Base-by-base conservation (phyloP, 2,113 vertebrate species). In the Eptatretus burgeri region DNA sequence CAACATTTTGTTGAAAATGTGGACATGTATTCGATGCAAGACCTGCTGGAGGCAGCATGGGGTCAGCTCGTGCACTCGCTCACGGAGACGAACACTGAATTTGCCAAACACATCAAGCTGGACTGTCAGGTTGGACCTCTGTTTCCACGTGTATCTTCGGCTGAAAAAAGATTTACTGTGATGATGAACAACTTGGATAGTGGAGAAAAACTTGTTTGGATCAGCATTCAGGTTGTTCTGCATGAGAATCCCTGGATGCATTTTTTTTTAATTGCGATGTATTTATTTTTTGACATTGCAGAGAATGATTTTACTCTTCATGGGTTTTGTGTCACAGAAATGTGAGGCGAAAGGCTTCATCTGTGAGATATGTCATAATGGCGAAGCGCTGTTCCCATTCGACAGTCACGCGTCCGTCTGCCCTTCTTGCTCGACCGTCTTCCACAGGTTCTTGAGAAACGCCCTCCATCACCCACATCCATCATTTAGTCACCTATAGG, bases 1-100 rank as follows among this genome's bases (percentile, higher is more conserved):
- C 91, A 95, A 77, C 91, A 98, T 71, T 98, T 98, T 68, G 91
- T 98, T 72, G 91, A 98, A 74, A 98, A 94, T 1, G 83, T 93
- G 0, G 89, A 98, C 74, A 98, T 95, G 87, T 98, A 94, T 75
- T 93, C 87, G 0, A 75, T 94, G 51, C 91, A 95, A 76, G 91
- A 98, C 75, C 76, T 98, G 64, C 76, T 98, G 1, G 87, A 94
- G 52, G 79, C 85, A 8, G 80, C 78, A 67, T 78, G 77, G 0
- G 89, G 87, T 16, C 80, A 80, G 66, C 81, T 98, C 8, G 74
- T 85, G 74, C 84, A 81, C 66, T 91, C 91, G 1, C 82, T 98
- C 63, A 84, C 91, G 0, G 91, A 94, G 75, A 83, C 84, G 70
- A 88, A 98, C 76, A 93, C 85, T 0, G 85, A 82, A 56, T 98